Conservation (phyloP, 2,888 invertebrate species). For the Ophion slaviceki region DNA sequence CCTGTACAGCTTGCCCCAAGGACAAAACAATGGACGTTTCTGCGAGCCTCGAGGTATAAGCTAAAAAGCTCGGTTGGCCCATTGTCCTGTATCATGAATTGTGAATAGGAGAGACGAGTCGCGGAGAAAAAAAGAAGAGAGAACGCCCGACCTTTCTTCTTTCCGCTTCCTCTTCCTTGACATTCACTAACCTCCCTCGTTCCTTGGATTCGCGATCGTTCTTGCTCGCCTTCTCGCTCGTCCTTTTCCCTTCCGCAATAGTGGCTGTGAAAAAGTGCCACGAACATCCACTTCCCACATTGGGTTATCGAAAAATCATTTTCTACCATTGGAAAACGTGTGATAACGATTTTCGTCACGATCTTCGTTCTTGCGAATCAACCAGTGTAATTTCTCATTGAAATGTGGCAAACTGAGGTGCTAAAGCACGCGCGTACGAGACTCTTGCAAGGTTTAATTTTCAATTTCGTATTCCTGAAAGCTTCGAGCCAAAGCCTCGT, state of each 20-base stretch:
- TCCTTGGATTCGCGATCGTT: no score
- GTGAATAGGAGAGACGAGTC: constrained; percentile 11
- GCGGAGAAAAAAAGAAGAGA: neutral
- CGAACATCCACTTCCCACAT: no score
- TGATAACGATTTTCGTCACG: no score
- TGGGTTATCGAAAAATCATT: no score
- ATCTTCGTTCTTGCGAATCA: no score
- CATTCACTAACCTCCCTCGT: neutral
- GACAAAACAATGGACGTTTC: constrained; percentile 68
- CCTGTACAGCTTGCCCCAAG: neutral
- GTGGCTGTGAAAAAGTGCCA: no score
- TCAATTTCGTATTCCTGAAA: constrained; percentile 15
- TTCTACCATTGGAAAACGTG: no score
- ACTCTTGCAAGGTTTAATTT: constrained; percentile 20
- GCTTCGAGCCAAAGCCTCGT: neutral
- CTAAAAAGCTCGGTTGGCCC: constrained; percentile 38
- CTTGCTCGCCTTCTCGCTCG: no score
- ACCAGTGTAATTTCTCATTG: no score
- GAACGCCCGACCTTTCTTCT: neutral
- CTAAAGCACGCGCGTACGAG: neutral
- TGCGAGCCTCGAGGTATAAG: constrained; percentile 29
- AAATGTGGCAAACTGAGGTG: no score
- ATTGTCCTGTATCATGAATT: constrained; percentile 70
- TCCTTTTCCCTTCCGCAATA: no score
- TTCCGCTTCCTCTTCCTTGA: no score